Percentiles rank a stretch among this genome's conserved stretches.
Conservation (phyloP, 1,140 invertebrate species). For the Drosophila ogumai region DNA sequence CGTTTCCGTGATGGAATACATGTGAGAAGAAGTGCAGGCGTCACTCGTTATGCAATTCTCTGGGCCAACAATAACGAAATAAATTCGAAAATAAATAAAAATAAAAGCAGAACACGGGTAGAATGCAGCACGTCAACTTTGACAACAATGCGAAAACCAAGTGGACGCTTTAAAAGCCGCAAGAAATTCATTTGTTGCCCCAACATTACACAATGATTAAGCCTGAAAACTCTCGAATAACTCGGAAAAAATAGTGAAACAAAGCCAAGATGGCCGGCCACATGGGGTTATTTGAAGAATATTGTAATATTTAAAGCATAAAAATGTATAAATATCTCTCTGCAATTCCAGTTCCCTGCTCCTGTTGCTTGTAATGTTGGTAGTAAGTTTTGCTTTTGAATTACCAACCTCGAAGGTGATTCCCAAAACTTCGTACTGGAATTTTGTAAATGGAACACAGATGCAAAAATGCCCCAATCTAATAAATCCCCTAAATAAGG, state of each 20-base stretch:
- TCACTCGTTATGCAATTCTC: slow-evolving; percentile 28
- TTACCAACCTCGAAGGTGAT: background rate
- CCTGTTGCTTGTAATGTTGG: background rate
- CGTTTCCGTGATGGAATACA: slow-evolving; percentile 46
- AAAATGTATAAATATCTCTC: background rate
- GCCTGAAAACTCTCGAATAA: background rate
- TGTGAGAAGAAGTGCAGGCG: slow-evolving; percentile 9
- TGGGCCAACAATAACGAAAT: slow-evolving; percentile 16
- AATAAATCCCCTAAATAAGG: slow-evolving; percentile 9
- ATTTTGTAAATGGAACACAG: background rate
- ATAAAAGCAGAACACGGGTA: slow-evolving; percentile 14
- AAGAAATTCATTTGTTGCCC: slow-evolving; percentile 22
- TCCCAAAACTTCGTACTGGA: background rate
- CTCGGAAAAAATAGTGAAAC: too few relatives aligned
- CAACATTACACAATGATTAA: background rate
- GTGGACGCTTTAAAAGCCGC: slow-evolving; percentile 16
- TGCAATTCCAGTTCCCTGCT: background rate
- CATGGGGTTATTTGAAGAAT: background rate
- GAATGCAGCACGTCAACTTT: slow-evolving; percentile 21
- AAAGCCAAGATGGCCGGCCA: too few relatives aligned
- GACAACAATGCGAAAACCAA: slow-evolving; percentile 11
- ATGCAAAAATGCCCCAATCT: slow-evolving; percentile 8
- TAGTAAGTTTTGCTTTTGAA: background rate
- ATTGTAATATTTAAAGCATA: background rate
- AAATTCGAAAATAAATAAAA: slow-evolving; percentile 6